These are phyloP conservation scores for Lithophane leautieri DNA, from an alignment of 2,888 invertebrate species.

Conservation along the genomic window DNA sequence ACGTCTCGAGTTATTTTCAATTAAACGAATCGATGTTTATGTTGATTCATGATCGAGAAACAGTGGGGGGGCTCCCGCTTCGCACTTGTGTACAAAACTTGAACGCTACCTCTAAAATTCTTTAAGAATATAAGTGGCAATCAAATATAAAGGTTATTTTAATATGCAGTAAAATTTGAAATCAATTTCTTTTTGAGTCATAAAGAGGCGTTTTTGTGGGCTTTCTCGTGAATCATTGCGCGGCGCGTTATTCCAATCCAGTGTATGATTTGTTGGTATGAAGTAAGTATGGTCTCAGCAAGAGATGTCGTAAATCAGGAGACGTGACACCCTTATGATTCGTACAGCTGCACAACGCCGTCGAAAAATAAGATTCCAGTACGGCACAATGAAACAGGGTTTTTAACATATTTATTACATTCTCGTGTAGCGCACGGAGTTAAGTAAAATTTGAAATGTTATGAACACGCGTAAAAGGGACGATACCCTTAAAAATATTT, in stretches of 20 bases:
- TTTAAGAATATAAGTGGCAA: constrained; percentile 81
- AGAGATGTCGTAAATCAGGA: constrained; percentile 86
- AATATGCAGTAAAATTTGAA: constrained; percentile 89
- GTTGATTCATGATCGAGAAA: constrained; percentile 80
- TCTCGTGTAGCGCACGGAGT: constrained; percentile 37
- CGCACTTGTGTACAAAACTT: constrained; percentile 66
- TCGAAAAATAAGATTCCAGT: constrained; percentile 78
- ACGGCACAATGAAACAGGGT: constrained; percentile 69
- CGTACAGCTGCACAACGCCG: constrained; percentile 79
- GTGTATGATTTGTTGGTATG: constrained; percentile 84
- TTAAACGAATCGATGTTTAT: constrained; percentile 83
- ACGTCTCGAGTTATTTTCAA: constrained; percentile 78
- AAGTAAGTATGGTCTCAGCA: constrained; percentile 83
- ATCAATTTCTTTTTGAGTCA: constrained; percentile 86
- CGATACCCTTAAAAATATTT: neutral
- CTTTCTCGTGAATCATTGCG: constrained; percentile 82
- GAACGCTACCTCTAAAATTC: constrained; percentile 70
- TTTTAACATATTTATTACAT: constrained; percentile 67
- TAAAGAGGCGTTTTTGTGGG: constrained; percentile 83
- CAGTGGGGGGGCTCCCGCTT: constrained; percentile 79
- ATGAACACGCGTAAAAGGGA: constrained; percentile 20
- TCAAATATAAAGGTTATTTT: constrained; percentile 87
- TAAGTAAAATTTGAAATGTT: constrained; percentile 37
- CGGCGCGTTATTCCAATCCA: constrained; percentile 72
- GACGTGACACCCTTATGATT: constrained; percentile 82